Evolutionary conservation across 2,888 invertebrate species (phyloP).

Genomic region (Entomobrya proxima): DNA sequence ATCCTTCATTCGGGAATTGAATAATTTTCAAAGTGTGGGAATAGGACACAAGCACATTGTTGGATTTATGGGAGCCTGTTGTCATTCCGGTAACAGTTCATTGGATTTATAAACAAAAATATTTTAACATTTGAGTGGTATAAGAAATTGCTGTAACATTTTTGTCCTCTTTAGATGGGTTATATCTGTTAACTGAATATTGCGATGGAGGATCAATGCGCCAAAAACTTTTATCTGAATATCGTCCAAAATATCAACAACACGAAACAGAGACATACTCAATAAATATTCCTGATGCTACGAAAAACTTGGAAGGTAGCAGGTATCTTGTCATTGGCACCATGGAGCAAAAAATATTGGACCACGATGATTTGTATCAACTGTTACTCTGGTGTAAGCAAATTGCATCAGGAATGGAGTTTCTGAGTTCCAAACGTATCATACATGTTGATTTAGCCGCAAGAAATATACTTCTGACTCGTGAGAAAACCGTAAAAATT

Average conservation of each 20-base stretch:
- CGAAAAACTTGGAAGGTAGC: too few species aligned
- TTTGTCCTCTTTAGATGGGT: background rate
- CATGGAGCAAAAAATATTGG: too few species aligned
- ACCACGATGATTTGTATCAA: background rate
- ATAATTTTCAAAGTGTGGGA: background rate
- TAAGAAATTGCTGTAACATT: too few species aligned
- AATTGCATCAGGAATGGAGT: slow-evolving; percentile 34
- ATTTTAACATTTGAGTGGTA: too few species aligned
- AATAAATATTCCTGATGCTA: too few species aligned
- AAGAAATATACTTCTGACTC: slow-evolving; percentile 13
- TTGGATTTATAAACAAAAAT: too few species aligned
- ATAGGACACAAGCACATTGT: slow-evolving; percentile 25
- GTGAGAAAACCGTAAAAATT: background rate
- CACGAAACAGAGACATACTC: too few species aligned
- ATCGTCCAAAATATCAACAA: too few species aligned
- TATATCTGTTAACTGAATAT: slow-evolving; percentile 17
- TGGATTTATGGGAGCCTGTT: slow-evolving; percentile 17
- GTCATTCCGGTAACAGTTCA: background rate
- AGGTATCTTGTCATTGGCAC: too few species aligned
- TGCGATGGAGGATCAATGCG: slow-evolving; percentile 18
- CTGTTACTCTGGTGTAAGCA: slow-evolving; percentile 4
- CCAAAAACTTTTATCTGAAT: too few species aligned
- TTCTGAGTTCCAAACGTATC: background rate
- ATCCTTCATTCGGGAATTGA: slow-evolving; percentile 44
- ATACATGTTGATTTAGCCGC: slow-evolving; percentile 30